These are phyloP conservation scores for Thera obeliscata DNA, from an alignment of 2,888 invertebrate species.

Conservation along the genomic window DNA sequence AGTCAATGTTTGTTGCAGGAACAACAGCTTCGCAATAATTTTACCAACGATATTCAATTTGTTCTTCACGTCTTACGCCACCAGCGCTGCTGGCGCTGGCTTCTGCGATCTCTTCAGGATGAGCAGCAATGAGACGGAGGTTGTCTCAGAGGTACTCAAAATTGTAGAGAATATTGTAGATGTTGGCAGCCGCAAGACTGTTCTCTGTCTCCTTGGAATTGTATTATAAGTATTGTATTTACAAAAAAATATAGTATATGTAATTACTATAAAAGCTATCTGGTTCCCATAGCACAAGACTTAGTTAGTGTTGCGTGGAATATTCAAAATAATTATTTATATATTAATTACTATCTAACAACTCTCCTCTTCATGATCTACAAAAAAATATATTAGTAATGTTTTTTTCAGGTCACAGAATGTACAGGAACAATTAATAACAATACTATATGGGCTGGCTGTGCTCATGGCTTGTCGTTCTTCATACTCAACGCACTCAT, in stretches of 20 bases:
- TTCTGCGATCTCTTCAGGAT: slow-evolving; percentile 68
- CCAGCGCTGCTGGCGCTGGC: slow-evolving; percentile 55
- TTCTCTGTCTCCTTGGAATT: too few relatives aligned
- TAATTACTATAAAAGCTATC: too few relatives aligned
- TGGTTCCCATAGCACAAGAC: too few relatives aligned
- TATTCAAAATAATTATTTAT: too few relatives aligned
- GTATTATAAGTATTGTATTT: too few relatives aligned
- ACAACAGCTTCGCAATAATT: slow-evolving; percentile 83
- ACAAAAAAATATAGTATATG: too few relatives aligned
- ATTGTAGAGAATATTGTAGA: too few relatives aligned
- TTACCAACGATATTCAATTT: slow-evolving; percentile 84
- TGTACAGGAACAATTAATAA: slow-evolving; percentile 64
- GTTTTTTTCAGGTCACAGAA: slow-evolving; percentile 48
- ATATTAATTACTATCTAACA: too few relatives aligned
- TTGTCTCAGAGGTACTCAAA: slow-evolving; percentile 32
- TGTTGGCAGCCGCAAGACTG: too few relatives aligned
- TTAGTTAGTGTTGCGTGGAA: too few relatives aligned
- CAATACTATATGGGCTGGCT: slow-evolving; percentile 74
- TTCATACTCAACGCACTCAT: slow-evolving; percentile 72
- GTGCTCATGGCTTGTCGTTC: slow-evolving; percentile 71
- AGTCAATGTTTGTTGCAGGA: slow-evolving; percentile 55
- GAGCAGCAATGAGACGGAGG: slow-evolving; percentile 36
- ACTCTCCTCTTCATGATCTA: too few relatives aligned
- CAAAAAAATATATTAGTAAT: not conserved
- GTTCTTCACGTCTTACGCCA: slow-evolving; percentile 74